phyloP scores from a whole-genome alignment of 2,113 vertebrate genomes.

The Cranoglanis bouderius region DNA sequence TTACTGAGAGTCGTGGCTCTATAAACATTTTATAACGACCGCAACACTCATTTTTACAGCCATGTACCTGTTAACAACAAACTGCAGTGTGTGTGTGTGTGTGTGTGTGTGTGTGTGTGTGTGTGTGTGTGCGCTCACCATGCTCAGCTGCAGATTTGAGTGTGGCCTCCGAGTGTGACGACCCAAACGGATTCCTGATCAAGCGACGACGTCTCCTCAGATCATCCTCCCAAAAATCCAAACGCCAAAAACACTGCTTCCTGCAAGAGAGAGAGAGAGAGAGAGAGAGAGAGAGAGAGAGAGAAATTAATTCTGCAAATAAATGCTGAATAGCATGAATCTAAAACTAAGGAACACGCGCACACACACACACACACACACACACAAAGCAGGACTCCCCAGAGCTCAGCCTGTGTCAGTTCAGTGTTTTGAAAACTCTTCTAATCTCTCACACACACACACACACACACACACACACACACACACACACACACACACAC shows the following conservation, averaged over 20 bases:
- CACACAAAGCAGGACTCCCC: neutral
- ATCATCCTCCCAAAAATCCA: conserved; percentile 99
- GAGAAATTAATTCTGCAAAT: neutral
- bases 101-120: conserved; percentile 17
- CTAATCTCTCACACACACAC: neutral
- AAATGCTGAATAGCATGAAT: neutral
- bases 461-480: neutral
- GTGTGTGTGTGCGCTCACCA: conserved; percentile 78
- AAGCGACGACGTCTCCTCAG: conserved; percentile 97
- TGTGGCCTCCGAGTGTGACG: conserved; percentile 94
- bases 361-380: neutral
- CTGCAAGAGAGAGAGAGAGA: conserved; percentile 91
- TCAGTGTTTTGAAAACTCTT: neutral
- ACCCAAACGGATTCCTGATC: conserved; percentile 95
- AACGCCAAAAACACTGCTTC: conserved; percentile 99
- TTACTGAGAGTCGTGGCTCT: conserved; percentile 62
- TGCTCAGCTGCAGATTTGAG: conserved; percentile 90
- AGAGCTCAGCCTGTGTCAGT: neutral
- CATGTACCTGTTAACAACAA: conserved; percentile 66
- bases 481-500: neutral
- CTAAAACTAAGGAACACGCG: neutral
- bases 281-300: conserved; percentile 52
- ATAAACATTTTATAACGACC: conserved; percentile 72
- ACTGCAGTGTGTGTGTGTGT: neutral
- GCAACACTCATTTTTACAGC: conserved; percentile 71